Evolutionary conservation across 2,888 invertebrate species (phyloP).

Genomic region (Pharmacophagus antenor): DNA sequence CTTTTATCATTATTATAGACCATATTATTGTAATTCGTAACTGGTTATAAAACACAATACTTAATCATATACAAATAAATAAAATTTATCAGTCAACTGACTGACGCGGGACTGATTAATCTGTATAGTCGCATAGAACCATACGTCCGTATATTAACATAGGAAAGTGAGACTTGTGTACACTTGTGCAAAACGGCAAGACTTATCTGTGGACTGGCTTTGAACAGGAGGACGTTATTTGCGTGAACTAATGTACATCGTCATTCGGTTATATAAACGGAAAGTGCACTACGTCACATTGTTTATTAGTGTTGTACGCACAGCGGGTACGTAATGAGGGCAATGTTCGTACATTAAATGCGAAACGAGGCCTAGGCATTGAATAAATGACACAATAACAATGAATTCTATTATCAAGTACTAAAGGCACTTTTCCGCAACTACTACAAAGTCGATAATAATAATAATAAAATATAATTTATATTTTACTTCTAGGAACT

Average conservation of each 20-base stretch:
- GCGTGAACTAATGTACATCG: constrained; percentile 6
- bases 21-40: no score
- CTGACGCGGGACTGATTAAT: background rate
- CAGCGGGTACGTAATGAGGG: constrained; percentile 2
- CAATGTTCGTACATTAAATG: constrained; percentile 19
- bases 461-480: no score
- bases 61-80: no score
- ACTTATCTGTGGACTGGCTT: constrained; percentile 5
- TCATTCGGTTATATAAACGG: constrained; percentile 14
- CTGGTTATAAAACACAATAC: no score
- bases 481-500: no score
- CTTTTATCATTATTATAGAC: no score
- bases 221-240: background rate
- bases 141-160: constrained; percentile 12
- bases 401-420: constrained; percentile 3
- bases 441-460: constrained; percentile 15
- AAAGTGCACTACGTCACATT: constrained; percentile 8
- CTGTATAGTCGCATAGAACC: background rate
- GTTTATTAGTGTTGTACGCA: constrained; percentile 2
- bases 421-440: constrained; percentile 11
- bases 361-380: constrained; percentile 12
- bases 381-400: constrained; percentile 6
- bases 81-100: background rate
- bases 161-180: constrained; percentile 3
- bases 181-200: constrained; percentile 5